Evolutionary conservation across 2,888 invertebrate species (phyloP).

Genomic region (Napeogenes sylphis): DNA sequence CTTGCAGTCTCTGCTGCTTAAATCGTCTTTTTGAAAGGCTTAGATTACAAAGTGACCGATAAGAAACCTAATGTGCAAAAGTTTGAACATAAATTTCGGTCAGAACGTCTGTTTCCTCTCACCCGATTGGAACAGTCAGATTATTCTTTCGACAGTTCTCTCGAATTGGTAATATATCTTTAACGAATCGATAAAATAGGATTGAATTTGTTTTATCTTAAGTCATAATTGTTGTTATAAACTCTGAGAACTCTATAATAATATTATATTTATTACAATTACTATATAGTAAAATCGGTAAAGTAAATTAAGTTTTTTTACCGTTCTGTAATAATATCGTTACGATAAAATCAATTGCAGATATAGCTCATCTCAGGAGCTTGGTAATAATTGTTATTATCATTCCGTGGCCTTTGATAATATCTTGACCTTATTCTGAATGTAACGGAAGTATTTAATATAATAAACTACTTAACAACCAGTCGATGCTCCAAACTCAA

Average conservation of each 20-base stretch:
- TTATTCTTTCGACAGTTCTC: constrained; percentile 62
- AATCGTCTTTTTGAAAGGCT: constrained; percentile 22
- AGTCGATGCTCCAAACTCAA: too few species aligned
- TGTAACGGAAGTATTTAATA: not conserved
- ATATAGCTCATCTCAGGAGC: constrained; percentile 58
- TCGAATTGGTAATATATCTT: constrained; percentile 24
- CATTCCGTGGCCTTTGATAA: constrained; percentile 18
- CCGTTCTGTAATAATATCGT: constrained; percentile 57
- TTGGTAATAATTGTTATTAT: constrained; percentile 59
- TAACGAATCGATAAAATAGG: constrained; percentile 11
- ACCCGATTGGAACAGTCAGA: constrained; percentile 57
- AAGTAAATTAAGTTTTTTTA: constrained; percentile 22
- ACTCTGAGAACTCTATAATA: constrained; percentile 38
- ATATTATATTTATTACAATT: constrained; percentile 48
- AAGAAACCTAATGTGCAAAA: constrained; percentile 71
- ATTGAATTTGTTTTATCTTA: constrained; percentile 20
- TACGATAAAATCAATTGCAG: constrained; percentile 70
- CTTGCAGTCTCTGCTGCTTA: constrained; percentile 11
- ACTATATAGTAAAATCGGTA: constrained; percentile 38
- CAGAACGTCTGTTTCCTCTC: constrained; percentile 64
- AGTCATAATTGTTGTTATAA: constrained; percentile 22
- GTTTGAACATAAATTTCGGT: constrained; percentile 68
- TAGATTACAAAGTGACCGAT: constrained; percentile 55
- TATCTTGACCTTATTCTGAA: constrained; percentile 6
- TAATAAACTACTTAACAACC: too few species aligned